Evolutionary conservation across 2,113 vertebrate genomes (phyloP).

Genomic region (Uria aalge): DNA sequence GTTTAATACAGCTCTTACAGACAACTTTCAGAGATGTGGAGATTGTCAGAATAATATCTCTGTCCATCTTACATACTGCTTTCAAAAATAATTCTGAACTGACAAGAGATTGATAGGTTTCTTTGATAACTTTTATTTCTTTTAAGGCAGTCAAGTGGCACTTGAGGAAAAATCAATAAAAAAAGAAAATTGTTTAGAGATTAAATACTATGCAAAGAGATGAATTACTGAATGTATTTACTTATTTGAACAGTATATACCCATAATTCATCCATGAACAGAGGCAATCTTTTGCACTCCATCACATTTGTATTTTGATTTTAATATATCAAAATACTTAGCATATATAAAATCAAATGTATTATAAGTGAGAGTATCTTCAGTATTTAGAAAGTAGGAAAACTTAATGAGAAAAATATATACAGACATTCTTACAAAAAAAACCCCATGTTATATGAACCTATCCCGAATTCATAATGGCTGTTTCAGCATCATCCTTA

Average conservation of each 20-base stretch:
- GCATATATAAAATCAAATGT: neutral
- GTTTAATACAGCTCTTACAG: neutral
- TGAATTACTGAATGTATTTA: neutral
- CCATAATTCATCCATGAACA: neutral
- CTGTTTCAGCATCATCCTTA: neutral
- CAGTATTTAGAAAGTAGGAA: neutral
- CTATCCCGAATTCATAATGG: neutral
- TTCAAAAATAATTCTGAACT: constrained; percentile 19
- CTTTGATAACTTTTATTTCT: neutral
- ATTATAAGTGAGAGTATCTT: neutral
- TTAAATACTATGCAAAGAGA: neutral
- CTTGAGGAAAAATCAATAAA: neutral
- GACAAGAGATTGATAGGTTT: neutral
- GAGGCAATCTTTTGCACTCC: neutral
- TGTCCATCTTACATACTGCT: neutral
- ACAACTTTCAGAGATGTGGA: neutral
- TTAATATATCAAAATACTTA: neutral
- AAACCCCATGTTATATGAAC: neutral
- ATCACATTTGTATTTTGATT: neutral
- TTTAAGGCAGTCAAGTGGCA: neutral
- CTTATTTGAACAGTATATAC: neutral
- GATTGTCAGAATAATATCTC: neutral
- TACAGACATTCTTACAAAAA: neutral
- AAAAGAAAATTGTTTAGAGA: neutral
- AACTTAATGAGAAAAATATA: neutral